Percentiles rank a stretch among this genome's conserved stretches.
These are phyloP conservation scores for Aspiorhynchus laticeps DNA, from an alignment of 2,113 vertebrate genomes.

Conservation along the genomic window DNA sequence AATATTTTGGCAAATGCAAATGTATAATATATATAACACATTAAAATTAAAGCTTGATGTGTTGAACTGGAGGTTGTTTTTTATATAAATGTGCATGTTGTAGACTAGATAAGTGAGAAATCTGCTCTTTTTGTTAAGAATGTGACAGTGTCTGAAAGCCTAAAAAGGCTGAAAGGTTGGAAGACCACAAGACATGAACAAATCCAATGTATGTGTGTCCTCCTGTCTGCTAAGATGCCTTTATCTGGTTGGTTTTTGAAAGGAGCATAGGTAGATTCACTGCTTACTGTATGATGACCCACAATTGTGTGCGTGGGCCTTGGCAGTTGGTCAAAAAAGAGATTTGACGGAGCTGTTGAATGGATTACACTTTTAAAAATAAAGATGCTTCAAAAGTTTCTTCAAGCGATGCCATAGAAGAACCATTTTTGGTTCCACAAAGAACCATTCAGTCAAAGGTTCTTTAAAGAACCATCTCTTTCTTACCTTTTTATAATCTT, in stretches of 20 bases:
- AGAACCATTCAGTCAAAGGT: too few relatives aligned
- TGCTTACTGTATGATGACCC: neutral
- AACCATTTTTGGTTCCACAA: too few relatives aligned
- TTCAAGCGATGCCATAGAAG: too few relatives aligned
- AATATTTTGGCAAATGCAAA: neutral
- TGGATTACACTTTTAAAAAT: too few relatives aligned
- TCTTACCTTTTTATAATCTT: too few relatives aligned
- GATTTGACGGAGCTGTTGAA: neutral
- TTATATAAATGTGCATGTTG: neutral
- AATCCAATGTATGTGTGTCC: neutral
- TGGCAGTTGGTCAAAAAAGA: neutral
- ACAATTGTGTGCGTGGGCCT: neutral
- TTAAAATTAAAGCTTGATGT: neutral
- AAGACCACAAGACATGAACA: neutral
- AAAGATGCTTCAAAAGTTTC: too few relatives aligned
- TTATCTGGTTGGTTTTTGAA: neutral
- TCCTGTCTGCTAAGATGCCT: neutral
- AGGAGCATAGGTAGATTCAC: neutral
- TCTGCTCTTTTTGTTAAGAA: neutral
- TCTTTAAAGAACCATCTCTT: too few relatives aligned
- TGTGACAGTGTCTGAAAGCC: neutral
- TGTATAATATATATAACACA: neutral
- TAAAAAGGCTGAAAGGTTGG: neutral
- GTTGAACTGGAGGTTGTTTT: neutral
- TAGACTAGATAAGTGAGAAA: neutral